phyloP scores from a whole-genome alignment of 2,888 invertebrate species.

The Pterobdella sp. region DNA sequence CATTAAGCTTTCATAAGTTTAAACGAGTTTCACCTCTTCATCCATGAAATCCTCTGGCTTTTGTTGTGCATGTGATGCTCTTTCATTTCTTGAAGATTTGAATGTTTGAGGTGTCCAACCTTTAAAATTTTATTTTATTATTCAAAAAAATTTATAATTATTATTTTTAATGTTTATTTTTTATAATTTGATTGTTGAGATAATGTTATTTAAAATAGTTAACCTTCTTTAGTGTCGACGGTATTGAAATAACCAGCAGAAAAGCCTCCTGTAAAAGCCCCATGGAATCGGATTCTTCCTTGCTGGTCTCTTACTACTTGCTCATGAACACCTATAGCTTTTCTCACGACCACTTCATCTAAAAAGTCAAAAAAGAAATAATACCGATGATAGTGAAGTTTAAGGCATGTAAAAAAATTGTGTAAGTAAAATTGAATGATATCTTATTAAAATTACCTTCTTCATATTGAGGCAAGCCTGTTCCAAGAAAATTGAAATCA shows the following conservation, averaged over 20 bases:
- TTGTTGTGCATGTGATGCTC: conserved; percentile 57
- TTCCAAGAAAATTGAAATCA: conserved; percentile 9
- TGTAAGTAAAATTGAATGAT: too few species aligned
- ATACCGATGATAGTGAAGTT: background rate
- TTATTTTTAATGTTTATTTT: conserved; percentile 6
- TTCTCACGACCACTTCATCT: conserved; percentile 69
- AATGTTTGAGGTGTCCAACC: conserved; percentile 87
- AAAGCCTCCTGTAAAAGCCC: conserved; percentile 96
- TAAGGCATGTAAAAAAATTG: too few species aligned
- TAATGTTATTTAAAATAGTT: background rate
- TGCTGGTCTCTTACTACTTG: conserved; percentile 57
- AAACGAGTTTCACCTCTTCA: conserved; percentile 62
- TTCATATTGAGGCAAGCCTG: background rate
- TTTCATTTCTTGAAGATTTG: conserved; percentile 74
- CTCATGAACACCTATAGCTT: conserved; percentile 68
- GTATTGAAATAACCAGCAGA: conserved; percentile 95
- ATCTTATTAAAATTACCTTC: background rate
- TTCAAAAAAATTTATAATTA: background rate
- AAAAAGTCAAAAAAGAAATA: background rate
- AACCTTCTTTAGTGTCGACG: conserved; percentile 79
- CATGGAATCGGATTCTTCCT: conserved; percentile 70
- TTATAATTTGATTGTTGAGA: background rate
- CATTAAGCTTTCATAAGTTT: background rate
- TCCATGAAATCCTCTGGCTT: conserved; percentile 94
- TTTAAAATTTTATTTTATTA: conserved; percentile 34